These are phyloP conservation scores for Drosophila pseudotakahashii DNA, from an alignment of 2,888 invertebrate genomes.

Conservation along the genomic window DNA sequence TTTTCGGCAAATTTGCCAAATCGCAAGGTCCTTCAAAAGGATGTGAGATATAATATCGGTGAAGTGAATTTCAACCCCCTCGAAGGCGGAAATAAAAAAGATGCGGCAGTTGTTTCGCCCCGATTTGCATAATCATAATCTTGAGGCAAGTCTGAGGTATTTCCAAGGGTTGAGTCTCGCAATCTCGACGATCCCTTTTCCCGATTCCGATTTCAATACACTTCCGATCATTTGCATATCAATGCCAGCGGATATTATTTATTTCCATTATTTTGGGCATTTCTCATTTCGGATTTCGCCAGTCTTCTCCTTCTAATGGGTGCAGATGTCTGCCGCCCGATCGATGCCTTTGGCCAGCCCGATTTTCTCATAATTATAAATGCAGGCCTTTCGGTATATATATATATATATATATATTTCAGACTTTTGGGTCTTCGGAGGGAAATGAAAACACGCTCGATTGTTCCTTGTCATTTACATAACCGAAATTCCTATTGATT, in stretches of 20 bases:
- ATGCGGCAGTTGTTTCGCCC: slow-evolving; percentile 34
- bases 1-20: slow-evolving; percentile 72
- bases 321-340: slow-evolving; percentile 62
- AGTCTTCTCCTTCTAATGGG: slow-evolving; percentile 52
- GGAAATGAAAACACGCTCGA: slow-evolving; percentile 1
- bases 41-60: background rate
- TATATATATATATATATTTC: slow-evolving; percentile 51
- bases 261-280: slow-evolving; percentile 70
- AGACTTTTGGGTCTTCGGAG: background rate
- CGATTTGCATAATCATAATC: slow-evolving; percentile 72
- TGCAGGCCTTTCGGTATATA: slow-evolving; percentile 53
- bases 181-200: slow-evolving; percentile 2
- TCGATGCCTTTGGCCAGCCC: slow-evolving; percentile 21
- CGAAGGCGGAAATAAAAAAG: slow-evolving; percentile 20
- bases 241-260: slow-evolving; percentile 79
- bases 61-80: slow-evolving; percentile 20
- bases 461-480: slow-evolving; percentile 56
- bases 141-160: slow-evolving; percentile 28
- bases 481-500: slow-evolving; percentile 60
- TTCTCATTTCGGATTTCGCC: slow-evolving; percentile 45
- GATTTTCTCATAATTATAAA: slow-evolving; percentile 76
- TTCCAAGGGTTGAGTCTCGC: slow-evolving; percentile 17
- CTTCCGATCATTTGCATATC: slow-evolving; percentile 73
- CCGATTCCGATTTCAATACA: slow-evolving; percentile 63
- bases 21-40: slow-evolving; percentile 2